These are phyloP conservation scores for Chaetops frenatus DNA, from an alignment of 2,113 vertebrate species.

Conservation along the genomic window DNA sequence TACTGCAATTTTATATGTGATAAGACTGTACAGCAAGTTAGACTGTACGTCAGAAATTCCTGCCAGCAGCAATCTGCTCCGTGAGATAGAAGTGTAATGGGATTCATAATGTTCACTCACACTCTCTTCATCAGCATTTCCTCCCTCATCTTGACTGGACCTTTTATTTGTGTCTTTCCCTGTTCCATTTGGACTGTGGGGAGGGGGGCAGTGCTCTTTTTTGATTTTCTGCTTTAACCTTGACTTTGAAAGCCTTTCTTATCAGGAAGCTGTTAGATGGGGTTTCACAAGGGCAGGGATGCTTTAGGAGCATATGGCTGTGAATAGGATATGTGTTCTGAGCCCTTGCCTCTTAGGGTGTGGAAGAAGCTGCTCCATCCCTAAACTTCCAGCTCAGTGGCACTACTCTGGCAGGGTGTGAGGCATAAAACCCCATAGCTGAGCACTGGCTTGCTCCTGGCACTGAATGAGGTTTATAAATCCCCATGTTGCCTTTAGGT, in stretches of 20 bases:
- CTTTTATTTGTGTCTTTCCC: constrained; percentile 7
- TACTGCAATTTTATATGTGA: constrained; percentile 49
- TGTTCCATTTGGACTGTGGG: neutral
- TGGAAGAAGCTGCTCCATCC: neutral
- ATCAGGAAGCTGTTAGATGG: neutral
- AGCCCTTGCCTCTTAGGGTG: neutral
- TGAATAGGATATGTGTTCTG: neutral
- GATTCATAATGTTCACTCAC: constrained; percentile 34
- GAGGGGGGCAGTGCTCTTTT: neutral
- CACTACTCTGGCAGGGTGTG: neutral
- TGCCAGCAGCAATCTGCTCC: constrained; percentile 29
- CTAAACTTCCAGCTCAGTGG: neutral
- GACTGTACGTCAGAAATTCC: constrained; percentile 38
- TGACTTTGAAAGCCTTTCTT: neutral
- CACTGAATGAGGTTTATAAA: neutral
- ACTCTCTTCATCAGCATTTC: constrained; percentile 26
- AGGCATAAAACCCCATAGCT: neutral
- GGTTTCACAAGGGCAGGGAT: neutral
- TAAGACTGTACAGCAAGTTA: constrained; percentile 58
- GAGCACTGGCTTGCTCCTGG: neutral
- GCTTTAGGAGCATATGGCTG: neutral
- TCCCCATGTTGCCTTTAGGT: neutral
- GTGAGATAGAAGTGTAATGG: constrained; percentile 43
- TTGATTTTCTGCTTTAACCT: constrained; percentile 28
- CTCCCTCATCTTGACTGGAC: neutral